Conservation (phyloP, 92 coral and sea anemone species). For the Bergia puertoricense region DNA sequence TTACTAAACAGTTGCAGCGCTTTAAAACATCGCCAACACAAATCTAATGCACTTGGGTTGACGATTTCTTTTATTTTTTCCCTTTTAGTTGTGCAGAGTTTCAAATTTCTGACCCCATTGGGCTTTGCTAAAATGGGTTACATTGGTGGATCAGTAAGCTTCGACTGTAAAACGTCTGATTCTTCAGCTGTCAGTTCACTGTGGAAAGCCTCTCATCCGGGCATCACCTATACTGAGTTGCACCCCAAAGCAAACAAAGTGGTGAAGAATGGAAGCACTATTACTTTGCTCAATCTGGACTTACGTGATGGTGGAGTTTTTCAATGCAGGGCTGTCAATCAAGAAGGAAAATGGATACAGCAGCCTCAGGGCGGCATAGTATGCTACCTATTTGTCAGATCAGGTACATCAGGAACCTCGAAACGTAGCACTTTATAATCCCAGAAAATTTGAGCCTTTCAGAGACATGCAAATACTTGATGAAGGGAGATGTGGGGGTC, state of each 20-base stretch:
- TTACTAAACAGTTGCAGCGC: too few relatives aligned
- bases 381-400: neutral
- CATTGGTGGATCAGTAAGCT: neutral
- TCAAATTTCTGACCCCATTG: neutral
- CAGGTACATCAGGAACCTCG: neutral
- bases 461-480: too few relatives aligned
- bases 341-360: neutral
- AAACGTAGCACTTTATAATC: too few relatives aligned
- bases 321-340: conserved; percentile 26
- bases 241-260: neutral
- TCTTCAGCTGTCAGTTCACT: neutral
- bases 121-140: neutral
- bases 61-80: neutral
- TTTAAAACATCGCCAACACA: too few relatives aligned
- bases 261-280: neutral
- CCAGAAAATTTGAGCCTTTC: too few relatives aligned
- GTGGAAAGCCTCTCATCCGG: neutral
- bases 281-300: neutral
- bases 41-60: neutral
- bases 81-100: neutral
- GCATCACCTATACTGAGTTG: neutral
- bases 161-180: conserved; percentile 15
- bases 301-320: neutral
- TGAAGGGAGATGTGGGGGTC: too few relatives aligned
- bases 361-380: neutral